phyloP scores from a whole-genome alignment of 2,888 invertebrate genomes.

The Poecilobothrus nobilitatus region DNA sequence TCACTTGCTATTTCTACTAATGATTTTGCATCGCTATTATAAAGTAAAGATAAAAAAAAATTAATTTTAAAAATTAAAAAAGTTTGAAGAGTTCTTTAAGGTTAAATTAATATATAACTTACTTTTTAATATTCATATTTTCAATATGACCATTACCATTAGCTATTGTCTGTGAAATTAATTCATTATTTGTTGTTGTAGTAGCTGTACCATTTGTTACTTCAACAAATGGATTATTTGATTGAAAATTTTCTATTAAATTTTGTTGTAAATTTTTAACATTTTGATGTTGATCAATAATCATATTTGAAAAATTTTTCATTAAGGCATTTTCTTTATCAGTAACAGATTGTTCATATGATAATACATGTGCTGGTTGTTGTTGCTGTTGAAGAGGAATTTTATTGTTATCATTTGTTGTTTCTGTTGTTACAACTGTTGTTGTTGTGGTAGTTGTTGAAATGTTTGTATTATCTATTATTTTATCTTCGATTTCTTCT shows the following conservation, averaged over 20 bases:
- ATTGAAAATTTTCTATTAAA: constrained; percentile 20
- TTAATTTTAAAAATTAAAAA: constrained; percentile 7
- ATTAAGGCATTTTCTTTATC: constrained; percentile 43
- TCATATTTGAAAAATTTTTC: constrained; percentile 41
- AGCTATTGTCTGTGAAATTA: constrained; percentile 29
- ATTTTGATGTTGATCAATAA: constrained; percentile 37
- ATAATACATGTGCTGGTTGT: constrained; percentile 10
- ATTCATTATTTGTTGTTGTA: constrained; percentile 27
- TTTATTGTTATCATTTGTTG: constrained; percentile 13
- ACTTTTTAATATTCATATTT: constrained; percentile 44
- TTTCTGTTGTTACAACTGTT: constrained; percentile 12
- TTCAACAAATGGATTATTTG: constrained; percentile 29
- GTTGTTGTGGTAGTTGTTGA: constrained; percentile 14
- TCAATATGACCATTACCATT: constrained; percentile 44
- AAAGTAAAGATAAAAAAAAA: not conserved
- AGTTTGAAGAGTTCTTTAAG: not conserved
- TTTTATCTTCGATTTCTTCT: no score
- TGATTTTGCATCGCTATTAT: constrained; percentile 39
- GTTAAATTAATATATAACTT: constrained; percentile 21
- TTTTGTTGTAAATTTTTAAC: constrained; percentile 35
- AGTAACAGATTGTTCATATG: constrained; percentile 42
- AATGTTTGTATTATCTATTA: not conserved
- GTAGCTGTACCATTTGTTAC: constrained; percentile 39
- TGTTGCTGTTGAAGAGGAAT: not conserved
- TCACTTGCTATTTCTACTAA: constrained; percentile 39